Conservation (phyloP, 2,888 invertebrate species). For the Tachina grossa region DNA sequence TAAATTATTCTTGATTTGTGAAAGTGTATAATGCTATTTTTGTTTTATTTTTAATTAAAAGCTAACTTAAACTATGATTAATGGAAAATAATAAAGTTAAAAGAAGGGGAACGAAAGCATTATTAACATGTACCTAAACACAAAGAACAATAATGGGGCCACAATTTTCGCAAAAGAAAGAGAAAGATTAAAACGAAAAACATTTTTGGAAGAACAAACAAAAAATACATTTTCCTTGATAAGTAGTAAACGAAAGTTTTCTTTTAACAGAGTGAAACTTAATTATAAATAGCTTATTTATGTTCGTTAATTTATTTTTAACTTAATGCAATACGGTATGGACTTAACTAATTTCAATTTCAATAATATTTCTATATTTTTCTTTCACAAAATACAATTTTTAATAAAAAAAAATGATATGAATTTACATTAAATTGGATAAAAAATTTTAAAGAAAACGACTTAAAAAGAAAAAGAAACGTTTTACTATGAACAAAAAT, state of each 20-base stretch:
- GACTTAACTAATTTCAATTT: constrained; percentile 56
- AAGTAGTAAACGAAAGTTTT: constrained; percentile 11
- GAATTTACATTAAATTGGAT: constrained; percentile 47
- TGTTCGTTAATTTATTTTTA: constrained; percentile 50
- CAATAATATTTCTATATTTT: constrained; percentile 25
- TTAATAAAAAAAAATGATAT: constrained; percentile 32
- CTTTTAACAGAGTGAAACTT: constrained; percentile 42
- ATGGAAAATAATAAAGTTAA: constrained; percentile 39
- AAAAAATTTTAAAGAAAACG: constrained; percentile 15
- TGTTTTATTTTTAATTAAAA: constrained; percentile 66
- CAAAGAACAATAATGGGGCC: constrained; percentile 37
- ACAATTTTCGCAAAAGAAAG: constrained; percentile 12
- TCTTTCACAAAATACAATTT: constrained; percentile 57
- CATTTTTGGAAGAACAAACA: constrained; percentile 58
- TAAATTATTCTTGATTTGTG: constrained; percentile 69
- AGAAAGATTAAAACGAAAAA: constrained; percentile 48
- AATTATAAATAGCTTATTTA: constrained; percentile 52
- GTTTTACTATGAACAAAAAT: constrained; percentile 10
- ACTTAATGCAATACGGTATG: constrained; percentile 63
- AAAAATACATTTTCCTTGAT: constrained; percentile 24
- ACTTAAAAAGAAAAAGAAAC: constrained; percentile 19
- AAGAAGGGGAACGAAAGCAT: constrained; percentile 55
- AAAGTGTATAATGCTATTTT: constrained; percentile 65
- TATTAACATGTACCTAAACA: constrained; percentile 61
- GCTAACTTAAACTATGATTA: constrained; percentile 65